Percentiles rank a stretch among this genome's conserved stretches.
These are phyloP conservation scores for Nansenia antarctica DNA, from an alignment of 2,113 vertebrate species.

Conservation along the genomic window DNA sequence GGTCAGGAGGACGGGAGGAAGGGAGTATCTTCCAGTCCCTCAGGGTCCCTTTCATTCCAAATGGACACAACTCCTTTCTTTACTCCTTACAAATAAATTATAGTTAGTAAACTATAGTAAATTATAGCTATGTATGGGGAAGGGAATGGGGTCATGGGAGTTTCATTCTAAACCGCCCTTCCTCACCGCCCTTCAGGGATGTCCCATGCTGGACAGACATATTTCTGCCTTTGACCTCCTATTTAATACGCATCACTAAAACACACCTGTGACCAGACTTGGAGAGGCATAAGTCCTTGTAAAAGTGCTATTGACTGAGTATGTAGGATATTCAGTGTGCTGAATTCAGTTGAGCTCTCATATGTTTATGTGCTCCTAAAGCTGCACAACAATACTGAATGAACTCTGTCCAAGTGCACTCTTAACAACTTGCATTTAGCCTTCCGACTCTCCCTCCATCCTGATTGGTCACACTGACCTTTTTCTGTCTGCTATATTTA, in stretches of 20 bases:
- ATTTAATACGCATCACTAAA: conserved; percentile 36
- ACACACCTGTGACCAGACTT: conserved; percentile 28
- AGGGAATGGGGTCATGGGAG: too few relatives aligned
- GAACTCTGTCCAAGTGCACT: conserved; percentile 7
- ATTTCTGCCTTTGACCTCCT: conserved; percentile 33
- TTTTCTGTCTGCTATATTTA: background rate
- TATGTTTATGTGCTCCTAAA: conserved; percentile 41
- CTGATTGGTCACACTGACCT: conserved; percentile 10
- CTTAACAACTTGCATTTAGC: background rate
- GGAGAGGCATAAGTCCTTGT: conserved; percentile 21
- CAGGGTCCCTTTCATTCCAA: too few relatives aligned
- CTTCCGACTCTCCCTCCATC: background rate
- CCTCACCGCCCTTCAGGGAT: too few relatives aligned
- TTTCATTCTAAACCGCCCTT: too few relatives aligned
- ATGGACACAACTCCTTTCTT: too few relatives aligned
- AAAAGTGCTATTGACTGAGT: conserved; percentile 11
- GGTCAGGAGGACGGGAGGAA: conserved; percentile 28
- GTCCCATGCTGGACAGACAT: conserved; percentile 20
- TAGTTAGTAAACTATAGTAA: too few relatives aligned
- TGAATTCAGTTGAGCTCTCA: conserved; percentile 21
- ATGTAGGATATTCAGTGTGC: conserved; percentile 14
- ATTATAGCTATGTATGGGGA: too few relatives aligned
- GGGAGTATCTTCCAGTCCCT: too few relatives aligned
- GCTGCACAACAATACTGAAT: conserved; percentile 13
- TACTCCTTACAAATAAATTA: too few relatives aligned